phyloP scores from a whole-genome alignment of 2,888 invertebrate species.

The Teinopalpus imperialis region DNA sequence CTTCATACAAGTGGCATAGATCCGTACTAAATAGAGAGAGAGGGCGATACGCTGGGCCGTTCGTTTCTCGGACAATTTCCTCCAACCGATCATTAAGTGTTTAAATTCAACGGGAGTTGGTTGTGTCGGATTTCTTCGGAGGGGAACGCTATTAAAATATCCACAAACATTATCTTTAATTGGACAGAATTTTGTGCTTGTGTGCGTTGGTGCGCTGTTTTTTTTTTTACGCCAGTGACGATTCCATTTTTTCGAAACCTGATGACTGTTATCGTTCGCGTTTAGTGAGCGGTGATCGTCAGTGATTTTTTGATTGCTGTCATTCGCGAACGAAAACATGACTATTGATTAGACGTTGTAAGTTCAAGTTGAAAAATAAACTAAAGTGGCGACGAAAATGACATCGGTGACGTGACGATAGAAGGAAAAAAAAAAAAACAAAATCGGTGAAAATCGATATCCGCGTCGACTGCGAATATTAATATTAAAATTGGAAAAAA shows the following conservation, averaged over 20 bases:
- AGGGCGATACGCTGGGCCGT: conserved; percentile 63
- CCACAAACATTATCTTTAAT: conserved; percentile 82
- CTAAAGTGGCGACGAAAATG: conserved; percentile 54
- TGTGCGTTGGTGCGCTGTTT: conserved; percentile 68
- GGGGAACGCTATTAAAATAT: conserved; percentile 82
- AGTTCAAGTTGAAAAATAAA: conserved; percentile 38
- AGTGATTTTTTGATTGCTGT: conserved; percentile 46
- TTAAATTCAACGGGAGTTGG: conserved; percentile 81
- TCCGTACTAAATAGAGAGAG: conserved; percentile 70
- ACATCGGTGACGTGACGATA: conserved; percentile 67
- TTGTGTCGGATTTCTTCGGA: conserved; percentile 80
- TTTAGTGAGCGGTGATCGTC: conserved; percentile 66
- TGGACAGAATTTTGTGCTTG: conserved; percentile 79
- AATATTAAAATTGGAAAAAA: conserved; percentile 45
- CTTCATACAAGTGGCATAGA: conserved; percentile 63
- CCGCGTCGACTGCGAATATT: conserved; percentile 33
- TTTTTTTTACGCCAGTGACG: conserved; percentile 61
- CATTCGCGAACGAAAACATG: conserved; percentile 30
- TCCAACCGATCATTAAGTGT: conserved; percentile 82
- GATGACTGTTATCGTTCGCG: conserved; percentile 76
- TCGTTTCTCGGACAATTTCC: conserved; percentile 81
- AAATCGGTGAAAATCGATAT: conserved; percentile 36
- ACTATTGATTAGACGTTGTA: conserved; percentile 35
- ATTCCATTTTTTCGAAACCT: conserved; percentile 71
- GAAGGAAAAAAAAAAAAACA: conserved; percentile 10